Conservation (phyloP, 1,140 invertebrate species). For the Yoshiicerus persimilis region DNA sequence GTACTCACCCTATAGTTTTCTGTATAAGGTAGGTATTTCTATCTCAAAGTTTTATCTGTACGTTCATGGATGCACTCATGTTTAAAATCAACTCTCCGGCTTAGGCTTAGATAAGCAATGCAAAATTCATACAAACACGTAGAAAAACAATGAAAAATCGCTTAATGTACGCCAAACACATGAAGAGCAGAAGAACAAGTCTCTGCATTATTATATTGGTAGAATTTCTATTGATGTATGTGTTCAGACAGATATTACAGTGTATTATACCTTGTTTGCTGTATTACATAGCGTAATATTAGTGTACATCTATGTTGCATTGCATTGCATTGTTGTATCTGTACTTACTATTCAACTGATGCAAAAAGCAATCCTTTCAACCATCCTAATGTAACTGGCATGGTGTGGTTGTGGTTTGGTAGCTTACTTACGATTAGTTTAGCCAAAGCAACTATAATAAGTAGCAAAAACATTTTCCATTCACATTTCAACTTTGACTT, state of each 20-base stretch:
- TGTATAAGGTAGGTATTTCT: not conserved
- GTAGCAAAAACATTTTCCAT: not conserved
- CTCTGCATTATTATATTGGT: not conserved
- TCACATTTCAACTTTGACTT: not conserved
- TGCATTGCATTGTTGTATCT: not conserved
- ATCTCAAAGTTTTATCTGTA: not conserved
- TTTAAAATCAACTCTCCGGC: not conserved
- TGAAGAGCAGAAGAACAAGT: not conserved
- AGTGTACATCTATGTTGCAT: not conserved
- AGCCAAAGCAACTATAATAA: not conserved
- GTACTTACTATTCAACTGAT: not conserved
- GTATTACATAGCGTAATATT: not conserved
- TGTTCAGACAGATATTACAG: no score
- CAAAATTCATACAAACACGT: not conserved
- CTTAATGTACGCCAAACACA: not conserved
- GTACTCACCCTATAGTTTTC: no score
- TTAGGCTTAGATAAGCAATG: slow-evolving; percentile 3
- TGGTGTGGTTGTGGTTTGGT: not conserved
- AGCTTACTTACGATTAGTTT: not conserved
- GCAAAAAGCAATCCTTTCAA: not conserved
- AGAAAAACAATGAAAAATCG: not conserved
- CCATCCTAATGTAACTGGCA: not conserved
- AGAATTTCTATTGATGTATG: not conserved
- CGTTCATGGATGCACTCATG: not conserved
- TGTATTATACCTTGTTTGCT: not conserved